Evolutionary conservation across 2,113 vertebrate genomes (phyloP), one percentile per base, ranked within the genome.

Genomic region (Epinephelus lanceolatus): DNA sequence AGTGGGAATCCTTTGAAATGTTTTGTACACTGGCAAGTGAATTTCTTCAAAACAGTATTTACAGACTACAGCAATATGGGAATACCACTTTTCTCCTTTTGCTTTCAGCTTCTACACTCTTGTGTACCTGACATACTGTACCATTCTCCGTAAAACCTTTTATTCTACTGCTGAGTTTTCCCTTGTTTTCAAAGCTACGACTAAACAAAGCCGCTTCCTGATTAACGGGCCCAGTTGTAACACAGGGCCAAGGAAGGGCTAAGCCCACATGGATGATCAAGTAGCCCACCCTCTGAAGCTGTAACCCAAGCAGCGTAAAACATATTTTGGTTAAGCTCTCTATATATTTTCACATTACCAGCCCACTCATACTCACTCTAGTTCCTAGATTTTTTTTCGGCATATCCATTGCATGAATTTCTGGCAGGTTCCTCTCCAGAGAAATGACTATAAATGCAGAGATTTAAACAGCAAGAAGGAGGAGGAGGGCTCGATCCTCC

Each of bases 11-110:
- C 23, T 78, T 85, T 79, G 76, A 83, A 85, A 84, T 83, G 37
- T 68, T 79, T 75, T 68, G 7, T 69, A 72, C 59, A 40, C 30
- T 30, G 73, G 17, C 45, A 84, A 81, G 70, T 81, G 69, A 73
- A 81, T 79, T 87, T 86, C 80, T 84, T 82, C 59, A 85, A 82
- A 80, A 76, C 60, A 81, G n/a, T 81, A 70, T 88, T 85, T 88
- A 76, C 71, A 86, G 71, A 81, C 49, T 55, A 60, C 23, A 63
- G 51, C 70, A 87, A 47, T 67, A 60, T 87, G 86, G 78, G 84
- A 87, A 86, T 86, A 82, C 59, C 45, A 75, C 63, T 76, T 55
- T 25, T 53, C 42, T 69, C 12, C 12, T 56, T 27, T 42, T 61
- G 12, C 33, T 87, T 83, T 78, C 63, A 83, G 60, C 55, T 81